Base-by-base conservation (phyloP, 2,113 vertebrate genomes). In the Chrysochloris asiatica region DNA sequence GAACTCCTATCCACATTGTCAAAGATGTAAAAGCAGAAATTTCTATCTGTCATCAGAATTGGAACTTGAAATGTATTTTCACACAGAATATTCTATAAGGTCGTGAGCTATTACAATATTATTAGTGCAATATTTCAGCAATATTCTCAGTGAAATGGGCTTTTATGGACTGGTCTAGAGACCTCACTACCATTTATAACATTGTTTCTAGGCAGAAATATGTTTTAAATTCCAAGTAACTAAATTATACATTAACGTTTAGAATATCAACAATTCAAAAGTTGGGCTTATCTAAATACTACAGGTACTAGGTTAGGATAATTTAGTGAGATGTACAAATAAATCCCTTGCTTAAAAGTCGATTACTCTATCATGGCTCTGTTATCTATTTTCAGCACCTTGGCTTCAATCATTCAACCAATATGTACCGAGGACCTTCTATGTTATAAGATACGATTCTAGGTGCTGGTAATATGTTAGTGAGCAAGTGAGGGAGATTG, bases 151-250 rank as follows among this genome's bases (percentile, higher is more conserved):
- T 86, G 76, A 93, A 93, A 93, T 45, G 61, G 36, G 33, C 21
- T 95, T 91, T 93, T 90, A 85, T 61, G 59, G 80, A 61, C 88
- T 56, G 90, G 52, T 92, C 72, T 88, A 73, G 72, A 73, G 86
- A 93, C 26, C 38, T 92, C 52, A 61, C 12, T 38, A 63, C 30
- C 76, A 92, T 73, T 93, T 86, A 83, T n/a, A 88, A 80, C 91
- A 84, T 59, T 88, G 45, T 78, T 90, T 78, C 81, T 47, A 83
- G 33, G 26, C 75, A 94, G 86, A 95, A 90, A 86, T 56, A 75
- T 2, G 28, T 63, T 88, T 93, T 92, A 88, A 94, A 90, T 86
- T 86, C 86, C 38, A 95, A 96, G 76, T 61, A 94, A 76, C 26
- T 56, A 92, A 88, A 61, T 76, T 93, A 48, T 26, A 52, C 41